Percentiles rank a stretch among this genome's conserved stretches.
Evolutionary conservation across 2,113 vertebrate genomes (phyloP).

Genomic region (Cheirogaleus medius): DNA sequence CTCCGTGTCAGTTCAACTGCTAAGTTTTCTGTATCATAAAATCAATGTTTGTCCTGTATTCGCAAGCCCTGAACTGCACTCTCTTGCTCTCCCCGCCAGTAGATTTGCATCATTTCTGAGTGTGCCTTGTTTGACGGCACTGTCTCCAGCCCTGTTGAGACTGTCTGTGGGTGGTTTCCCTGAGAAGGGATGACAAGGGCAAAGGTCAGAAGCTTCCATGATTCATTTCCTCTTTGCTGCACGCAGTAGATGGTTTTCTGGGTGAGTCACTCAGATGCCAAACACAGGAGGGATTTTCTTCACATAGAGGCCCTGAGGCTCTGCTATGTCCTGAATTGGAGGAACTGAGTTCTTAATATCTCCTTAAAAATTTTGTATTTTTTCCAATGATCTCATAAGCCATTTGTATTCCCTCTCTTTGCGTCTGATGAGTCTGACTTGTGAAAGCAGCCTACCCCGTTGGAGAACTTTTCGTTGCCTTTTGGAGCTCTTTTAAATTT

Average conservation of each 20-base stretch:
- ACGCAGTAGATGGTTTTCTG: slow-evolving; percentile 78
- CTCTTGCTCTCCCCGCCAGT: not conserved
- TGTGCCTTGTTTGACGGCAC: slow-evolving; percentile 63
- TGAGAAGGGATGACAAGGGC: slow-evolving; percentile 83
- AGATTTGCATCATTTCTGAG: slow-evolving; percentile 11
- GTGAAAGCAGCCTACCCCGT: not conserved
- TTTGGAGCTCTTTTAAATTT: not conserved
- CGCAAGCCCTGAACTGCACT: not conserved
- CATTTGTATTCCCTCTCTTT: not conserved
- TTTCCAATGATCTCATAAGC: slow-evolving; percentile 31
- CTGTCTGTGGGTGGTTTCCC: slow-evolving; percentile 82
- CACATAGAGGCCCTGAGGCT: slow-evolving; percentile 51
- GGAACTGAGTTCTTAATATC: slow-evolving; percentile 9
- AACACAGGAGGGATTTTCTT: slow-evolving; percentile 61
- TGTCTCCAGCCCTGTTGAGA: slow-evolving; percentile 77
- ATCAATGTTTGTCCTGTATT: slow-evolving; percentile 16
- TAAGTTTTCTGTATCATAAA: slow-evolving; percentile 4
- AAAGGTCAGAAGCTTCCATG: slow-evolving; percentile 83
- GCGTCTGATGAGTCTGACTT: not conserved
- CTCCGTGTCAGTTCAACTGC: not conserved
- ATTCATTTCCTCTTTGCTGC: slow-evolving; percentile 87
- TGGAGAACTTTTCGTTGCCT: not conserved
- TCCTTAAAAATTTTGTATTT: not conserved
- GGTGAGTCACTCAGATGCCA: slow-evolving; percentile 83
- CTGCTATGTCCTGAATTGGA: not conserved